phyloP scores from a whole-genome alignment of 2,888 invertebrate species.

The Pocota personata region DNA sequence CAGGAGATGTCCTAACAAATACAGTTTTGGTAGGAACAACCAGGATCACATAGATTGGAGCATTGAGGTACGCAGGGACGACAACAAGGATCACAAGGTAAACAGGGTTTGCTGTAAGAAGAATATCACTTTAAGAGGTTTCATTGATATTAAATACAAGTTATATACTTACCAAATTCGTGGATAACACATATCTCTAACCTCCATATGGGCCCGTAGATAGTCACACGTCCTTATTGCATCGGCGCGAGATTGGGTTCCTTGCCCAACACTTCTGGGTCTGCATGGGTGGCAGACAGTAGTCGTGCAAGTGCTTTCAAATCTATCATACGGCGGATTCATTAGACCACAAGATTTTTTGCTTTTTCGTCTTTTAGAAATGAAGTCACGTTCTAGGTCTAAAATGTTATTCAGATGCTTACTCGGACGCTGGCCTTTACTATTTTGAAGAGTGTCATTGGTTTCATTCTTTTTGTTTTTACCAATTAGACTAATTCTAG shows the following conservation, averaged over 20 bases:
- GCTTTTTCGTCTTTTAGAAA: not conserved
- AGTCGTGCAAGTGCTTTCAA: not conserved
- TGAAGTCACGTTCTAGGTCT: not conserved
- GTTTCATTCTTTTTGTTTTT: no score
- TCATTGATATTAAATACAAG: not conserved
- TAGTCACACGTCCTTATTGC: slow-evolving; percentile 76
- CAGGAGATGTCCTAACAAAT: not conserved
- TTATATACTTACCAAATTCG: not conserved
- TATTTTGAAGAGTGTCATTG: no score
- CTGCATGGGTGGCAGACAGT: not conserved
- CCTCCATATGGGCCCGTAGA: slow-evolving; percentile 77
- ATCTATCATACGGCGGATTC: not conserved
- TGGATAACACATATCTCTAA: slow-evolving; percentile 75
- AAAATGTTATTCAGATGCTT: not conserved
- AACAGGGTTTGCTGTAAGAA: not conserved
- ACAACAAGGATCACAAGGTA: slow-evolving; percentile 8
- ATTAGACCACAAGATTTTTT: not conserved
- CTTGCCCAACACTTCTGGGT: not conserved
- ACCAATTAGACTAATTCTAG: no score
- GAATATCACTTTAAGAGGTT: not conserved
- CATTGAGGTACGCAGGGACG: not conserved
- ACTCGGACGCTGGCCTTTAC: not conserved
- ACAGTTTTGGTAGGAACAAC: not conserved
- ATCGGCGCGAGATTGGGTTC: slow-evolving; percentile 69
- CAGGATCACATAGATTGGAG: not conserved